Evolutionary conservation across 2,113 vertebrate species (phyloP), one percentile per base, ranked within the genome.

Genomic region (Alouatta palliata): DNA sequence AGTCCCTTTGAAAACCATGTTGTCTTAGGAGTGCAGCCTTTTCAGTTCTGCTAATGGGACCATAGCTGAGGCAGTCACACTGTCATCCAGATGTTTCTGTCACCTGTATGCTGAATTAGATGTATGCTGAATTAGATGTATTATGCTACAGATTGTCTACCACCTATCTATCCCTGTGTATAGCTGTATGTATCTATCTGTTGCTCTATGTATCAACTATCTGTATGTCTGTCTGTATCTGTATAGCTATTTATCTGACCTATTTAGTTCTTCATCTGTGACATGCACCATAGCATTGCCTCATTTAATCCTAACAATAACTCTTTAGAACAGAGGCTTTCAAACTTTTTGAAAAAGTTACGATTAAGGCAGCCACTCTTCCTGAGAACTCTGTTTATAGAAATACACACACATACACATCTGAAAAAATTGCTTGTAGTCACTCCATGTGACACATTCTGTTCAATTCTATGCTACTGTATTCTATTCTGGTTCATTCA

Each of bases 41-140:
- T 66, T 47, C 16, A 8, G 1, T 2, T 20, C 75, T 27, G 6
- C n/a, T 4, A 5, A 4, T 0, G 17, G 11, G 0, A 0, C 45
- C 85, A 3, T 6, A 43, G 35, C 23, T 19, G 19, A 56, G n/a
- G 70, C 0, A 11, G 25, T 8, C n/a, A 19, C 64, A 21, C n/a
- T 10, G n/a, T 12, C 12, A 0, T 52, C 64, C 43, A 23, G 56
- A 13, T 11, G 7, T 37, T 56, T 73, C 75, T 45, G 45, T 76
- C 7, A 0, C 61, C 90, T 82, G 16, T 6, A 8, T 8, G 0
- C 56, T 4, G 27, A 61, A 17, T 70, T 14, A 20, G 56, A 10
- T 25, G 5, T 6, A 8, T 10, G 0, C 56, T 4, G 27, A 61
- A 17, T 70, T 14, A 20, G 56, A 10, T 25, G 5, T 6, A 8